A percentile compares a stretch with the other conserved stretches of the same genome.
Evolutionary conservation across 2,888 invertebrate genomes (phyloP).

Genomic region (Dicyrtomina minuta): DNA sequence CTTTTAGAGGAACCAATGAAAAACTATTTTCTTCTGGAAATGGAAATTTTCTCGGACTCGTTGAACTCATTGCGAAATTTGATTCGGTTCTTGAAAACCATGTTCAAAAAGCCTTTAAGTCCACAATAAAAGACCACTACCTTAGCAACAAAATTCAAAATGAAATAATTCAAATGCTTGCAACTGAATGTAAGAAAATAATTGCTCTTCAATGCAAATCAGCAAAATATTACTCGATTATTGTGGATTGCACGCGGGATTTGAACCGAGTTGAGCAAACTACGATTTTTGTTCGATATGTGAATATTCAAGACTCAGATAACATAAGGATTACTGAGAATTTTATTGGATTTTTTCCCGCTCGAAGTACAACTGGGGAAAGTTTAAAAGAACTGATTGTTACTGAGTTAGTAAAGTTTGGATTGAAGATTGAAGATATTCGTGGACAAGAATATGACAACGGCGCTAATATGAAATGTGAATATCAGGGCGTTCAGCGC

Average conservation of each 20-base stretch:
- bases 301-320: background rate
- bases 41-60: background rate
- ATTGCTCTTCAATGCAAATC: background rate
- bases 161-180: background rate
- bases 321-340: background rate
- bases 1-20: background rate
- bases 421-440: background rate
- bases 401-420: background rate
- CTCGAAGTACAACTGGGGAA: background rate
- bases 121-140: background rate
- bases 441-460: background rate
- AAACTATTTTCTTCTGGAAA: background rate
- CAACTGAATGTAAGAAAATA: background rate
- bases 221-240: background rate
- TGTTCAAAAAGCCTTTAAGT: background rate
- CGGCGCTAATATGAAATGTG: background rate
- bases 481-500: background rate
- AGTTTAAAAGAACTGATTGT: background rate
- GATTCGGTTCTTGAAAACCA: background rate
- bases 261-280: background rate
- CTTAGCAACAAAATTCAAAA: background rate
- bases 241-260: background rate
- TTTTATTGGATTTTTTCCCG: background rate
- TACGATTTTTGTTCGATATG: background rate
- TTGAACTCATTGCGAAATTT: background rate